Evolutionary conservation across 2,797 vertebrate genomes (phyloP), one percentile per base, ranked within the genome.

Genomic region (Melanotaenia trifasciata): DNA sequence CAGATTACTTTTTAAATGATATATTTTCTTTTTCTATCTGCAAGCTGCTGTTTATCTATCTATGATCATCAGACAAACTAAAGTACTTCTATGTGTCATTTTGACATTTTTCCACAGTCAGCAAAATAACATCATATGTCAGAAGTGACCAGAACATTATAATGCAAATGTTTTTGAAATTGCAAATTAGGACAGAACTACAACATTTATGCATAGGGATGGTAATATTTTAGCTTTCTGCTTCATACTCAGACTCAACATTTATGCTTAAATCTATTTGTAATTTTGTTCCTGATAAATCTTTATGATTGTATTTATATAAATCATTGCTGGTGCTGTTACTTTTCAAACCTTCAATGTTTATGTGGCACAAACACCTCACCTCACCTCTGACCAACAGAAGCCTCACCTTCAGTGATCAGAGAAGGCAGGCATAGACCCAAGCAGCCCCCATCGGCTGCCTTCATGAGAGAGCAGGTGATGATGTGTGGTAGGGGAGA

Each of bases 401-500:
- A 10, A 24, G 24, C 22, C 22, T 24, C 22, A 53, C 50, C 22
- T 53, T 7, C 11, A 53, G 50, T 20, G 43, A 2, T 45, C 43
- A 45, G 50, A 53, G 50, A 12, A 22, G 10, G 22, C 22, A 53
- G 22, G 11, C 50, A 54, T 5, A 28, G n/a, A 13, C 24, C 24
- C n/a, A 26, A 26, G 1, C 5, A 12, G 51, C 22, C 22, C 22
- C 51, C 20, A 16, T 22, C 10, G 47, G 20, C 5, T n/a, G n/a
- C 51, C 51, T 54, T 28, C 12, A 14, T 54, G 51, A 54, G 12
- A 54, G 51, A 26, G 14, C 22, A 54, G 12, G 51, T 54, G 51
- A 28, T 54, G 51, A 81, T 56, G 62, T 71, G 64, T 63, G 76
- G 79, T 67, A 61, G 30, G 58, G 13, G 67, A 70, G 79, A 81